A percentile compares a stretch with the other conserved stretches of the same genome.
Evolutionary conservation across 2,113 vertebrate species (phyloP).

Genomic region (Blennius ocellaris): DNA sequence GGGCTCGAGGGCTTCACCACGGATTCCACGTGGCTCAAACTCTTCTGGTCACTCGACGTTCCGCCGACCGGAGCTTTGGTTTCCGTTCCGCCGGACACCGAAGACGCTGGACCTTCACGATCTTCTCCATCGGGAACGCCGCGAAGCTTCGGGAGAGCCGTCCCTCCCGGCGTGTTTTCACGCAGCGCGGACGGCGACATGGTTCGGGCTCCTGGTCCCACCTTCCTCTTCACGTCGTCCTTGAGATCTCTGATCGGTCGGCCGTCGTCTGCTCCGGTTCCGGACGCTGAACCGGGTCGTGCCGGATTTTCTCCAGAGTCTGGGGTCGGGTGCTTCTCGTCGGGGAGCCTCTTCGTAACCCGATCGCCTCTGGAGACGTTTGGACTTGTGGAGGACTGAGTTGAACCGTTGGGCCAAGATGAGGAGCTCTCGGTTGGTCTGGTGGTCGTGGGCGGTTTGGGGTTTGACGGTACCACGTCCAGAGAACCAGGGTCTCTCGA

Average conservation of each 20-base stretch:
- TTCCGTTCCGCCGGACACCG: neutral
- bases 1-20: neutral
- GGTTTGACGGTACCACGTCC: neutral
- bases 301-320: no score
- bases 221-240: neutral
- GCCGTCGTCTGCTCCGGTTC: neutral
- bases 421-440: neutral
- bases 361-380: neutral
- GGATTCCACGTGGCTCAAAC: neutral
- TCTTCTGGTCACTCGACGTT: slow-evolving; percentile 4
- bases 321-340: neutral
- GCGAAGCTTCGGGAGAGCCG: neutral
- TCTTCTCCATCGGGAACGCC: slow-evolving; percentile 39
- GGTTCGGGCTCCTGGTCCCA: slow-evolving; percentile 5
- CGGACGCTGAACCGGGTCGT: no score
- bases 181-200: neutral
- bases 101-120: neutral
- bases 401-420: no score
- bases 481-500: no score
- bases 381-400: neutral
- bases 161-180: neutral
- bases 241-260: neutral
- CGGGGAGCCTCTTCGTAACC: neutral
- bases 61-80: neutral
- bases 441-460: neutral